These are phyloP conservation scores for Papilio aristodemus DNA, from an alignment of 1,140 invertebrate genomes.

Conservation along the genomic window DNA sequence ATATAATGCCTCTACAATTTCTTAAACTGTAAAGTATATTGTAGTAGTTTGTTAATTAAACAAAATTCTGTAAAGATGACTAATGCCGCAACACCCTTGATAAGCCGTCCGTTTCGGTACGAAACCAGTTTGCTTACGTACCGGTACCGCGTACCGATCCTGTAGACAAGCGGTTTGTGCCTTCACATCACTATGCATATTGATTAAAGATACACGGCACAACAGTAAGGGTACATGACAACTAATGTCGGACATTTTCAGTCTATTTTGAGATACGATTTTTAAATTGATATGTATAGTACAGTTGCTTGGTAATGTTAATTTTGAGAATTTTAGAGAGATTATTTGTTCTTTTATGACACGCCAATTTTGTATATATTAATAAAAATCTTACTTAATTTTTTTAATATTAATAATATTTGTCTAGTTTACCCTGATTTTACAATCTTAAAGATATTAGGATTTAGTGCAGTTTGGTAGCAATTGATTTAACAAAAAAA, in stretches of 20 bases:
- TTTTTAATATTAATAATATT: no score
- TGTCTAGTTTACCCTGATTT: no score
- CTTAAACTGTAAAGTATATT: background rate
- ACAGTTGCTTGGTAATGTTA: no score
- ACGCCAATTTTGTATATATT: no score
- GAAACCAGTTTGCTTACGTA: slow-evolving; percentile 44
- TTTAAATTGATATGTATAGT: background rate
- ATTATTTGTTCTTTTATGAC: no score
- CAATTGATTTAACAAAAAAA: no score
- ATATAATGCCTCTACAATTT: background rate
- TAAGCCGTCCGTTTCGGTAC: slow-evolving; percentile 46
- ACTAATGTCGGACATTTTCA: slow-evolving; percentile 19
- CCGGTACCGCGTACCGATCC: slow-evolving; percentile 35
- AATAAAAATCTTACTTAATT: no score
- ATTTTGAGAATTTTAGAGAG: no score
- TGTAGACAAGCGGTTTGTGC: slow-evolving; percentile 41
- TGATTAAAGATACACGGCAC: slow-evolving; percentile 11
- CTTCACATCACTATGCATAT: slow-evolving; percentile 32
- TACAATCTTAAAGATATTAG: no score
- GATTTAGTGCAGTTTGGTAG: no score
- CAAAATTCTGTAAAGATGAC: slow-evolving; percentile 38
- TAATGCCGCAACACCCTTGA: slow-evolving; percentile 44
- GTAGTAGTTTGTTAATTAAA: slow-evolving; percentile 25
- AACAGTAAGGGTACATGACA: slow-evolving; percentile 28
- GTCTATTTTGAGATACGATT: slow-evolving; percentile 4